phyloP scores from a whole-genome alignment of 2,113 vertebrate genomes.

The Empidonax alnorum region DNA sequence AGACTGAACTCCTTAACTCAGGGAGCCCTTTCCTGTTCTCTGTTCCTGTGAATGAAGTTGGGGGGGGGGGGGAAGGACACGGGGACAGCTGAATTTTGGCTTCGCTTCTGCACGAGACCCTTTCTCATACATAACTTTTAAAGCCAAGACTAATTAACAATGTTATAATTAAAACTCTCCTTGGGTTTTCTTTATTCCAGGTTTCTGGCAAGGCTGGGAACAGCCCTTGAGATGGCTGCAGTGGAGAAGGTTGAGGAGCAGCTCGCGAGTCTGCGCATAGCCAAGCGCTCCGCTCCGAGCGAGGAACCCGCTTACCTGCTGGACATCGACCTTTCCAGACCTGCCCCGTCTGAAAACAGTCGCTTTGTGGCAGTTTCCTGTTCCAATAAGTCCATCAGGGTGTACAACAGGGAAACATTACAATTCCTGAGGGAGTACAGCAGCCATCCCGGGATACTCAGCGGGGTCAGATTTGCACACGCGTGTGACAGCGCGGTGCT shows the following conservation, averaged over 20 bases:
- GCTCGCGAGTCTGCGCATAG: constrained; percentile 79
- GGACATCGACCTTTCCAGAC: constrained; percentile 68
- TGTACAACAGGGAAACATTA: constrained; percentile 83
- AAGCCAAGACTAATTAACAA: neutral
- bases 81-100: neutral
- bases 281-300: constrained; percentile 67
- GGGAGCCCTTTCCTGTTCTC: neutral
- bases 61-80: neutral
- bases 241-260: constrained; percentile 83
- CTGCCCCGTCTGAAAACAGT: neutral
- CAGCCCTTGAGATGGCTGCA: neutral
- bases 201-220: neutral
- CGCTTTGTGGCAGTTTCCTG: constrained; percentile 80
- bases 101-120: neutral
- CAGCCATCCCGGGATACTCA: constrained; percentile 67
- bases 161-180: neutral
- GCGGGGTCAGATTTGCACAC: constrained; percentile 80
- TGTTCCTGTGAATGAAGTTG: neutral
- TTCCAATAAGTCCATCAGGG: constrained; percentile 78
- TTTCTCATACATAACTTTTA: neutral
- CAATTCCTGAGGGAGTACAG: constrained; percentile 69
- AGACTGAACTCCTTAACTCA: neutral
- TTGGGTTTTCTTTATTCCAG: constrained; percentile 47
- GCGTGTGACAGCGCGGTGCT: constrained; percentile 70
- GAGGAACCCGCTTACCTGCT: constrained; percentile 78